These are phyloP conservation scores for Circaetus gallicus DNA, from an alignment of 2,113 vertebrate species.

Conservation along the genomic window DNA sequence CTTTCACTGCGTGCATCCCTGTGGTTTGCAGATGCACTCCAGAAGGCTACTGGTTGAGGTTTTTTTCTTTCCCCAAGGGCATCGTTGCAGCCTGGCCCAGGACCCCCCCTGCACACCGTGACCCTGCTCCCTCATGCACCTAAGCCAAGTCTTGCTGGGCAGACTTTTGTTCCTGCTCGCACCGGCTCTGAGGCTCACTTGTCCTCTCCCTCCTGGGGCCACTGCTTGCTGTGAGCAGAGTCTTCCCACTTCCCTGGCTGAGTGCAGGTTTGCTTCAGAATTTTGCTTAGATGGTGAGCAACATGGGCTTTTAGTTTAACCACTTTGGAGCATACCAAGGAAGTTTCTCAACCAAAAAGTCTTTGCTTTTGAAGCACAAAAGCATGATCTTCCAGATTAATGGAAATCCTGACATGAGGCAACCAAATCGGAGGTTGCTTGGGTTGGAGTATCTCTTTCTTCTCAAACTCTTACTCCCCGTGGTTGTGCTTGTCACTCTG, in stretches of 20 bases:
- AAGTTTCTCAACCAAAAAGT: not conserved
- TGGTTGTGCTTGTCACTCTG: not conserved
- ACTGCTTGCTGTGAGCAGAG: not conserved
- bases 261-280: not conserved
- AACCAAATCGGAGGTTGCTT: not conserved
- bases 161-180: not conserved
- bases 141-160: not conserved
- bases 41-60: not conserved
- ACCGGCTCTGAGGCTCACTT: rapidly evolving
- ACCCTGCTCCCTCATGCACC: rapidly evolving
- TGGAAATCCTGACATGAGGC: not conserved
- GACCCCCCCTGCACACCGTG: rapidly evolving
- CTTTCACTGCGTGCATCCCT: not conserved
- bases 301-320: not conserved
- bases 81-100: not conserved
- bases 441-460: not conserved
- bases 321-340: not conserved
- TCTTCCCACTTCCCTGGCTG: not conserved
- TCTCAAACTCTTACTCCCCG: not conserved
- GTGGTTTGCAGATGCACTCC: not conserved
- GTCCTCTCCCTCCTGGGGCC: not conserved
- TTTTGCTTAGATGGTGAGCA: not conserved
- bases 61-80: not conserved
- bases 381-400: not conserved
- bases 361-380: not conserved